Percentiles rank a stretch among this genome's conserved stretches.
Conservation (phyloP, 2,888 invertebrate genomes). For the Phrixothrix hirtus region DNA sequence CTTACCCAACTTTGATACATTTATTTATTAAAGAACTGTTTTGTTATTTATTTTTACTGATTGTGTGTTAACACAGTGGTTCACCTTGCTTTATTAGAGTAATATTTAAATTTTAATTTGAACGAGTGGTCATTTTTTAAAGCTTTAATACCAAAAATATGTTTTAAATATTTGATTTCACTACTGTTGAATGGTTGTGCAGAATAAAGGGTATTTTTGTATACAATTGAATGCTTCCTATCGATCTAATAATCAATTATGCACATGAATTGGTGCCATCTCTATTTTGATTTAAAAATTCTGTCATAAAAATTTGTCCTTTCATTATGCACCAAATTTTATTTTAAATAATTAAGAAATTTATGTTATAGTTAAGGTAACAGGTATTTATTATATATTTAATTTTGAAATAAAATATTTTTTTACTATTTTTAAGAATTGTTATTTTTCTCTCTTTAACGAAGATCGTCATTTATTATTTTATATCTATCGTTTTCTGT, state of each 20-base stretch:
- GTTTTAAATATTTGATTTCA: background rate
- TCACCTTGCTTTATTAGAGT: background rate
- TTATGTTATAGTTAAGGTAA: background rate
- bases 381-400: background rate
- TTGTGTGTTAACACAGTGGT: background rate
- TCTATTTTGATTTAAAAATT: too few relatives aligned
- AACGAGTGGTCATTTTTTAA: too few relatives aligned
- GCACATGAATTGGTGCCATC: too few relatives aligned
- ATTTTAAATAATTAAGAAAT: background rate
- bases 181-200: background rate
- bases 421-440: background rate
- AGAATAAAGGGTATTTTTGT: background rate
- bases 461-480: background rate
- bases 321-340: too few relatives aligned
- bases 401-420: background rate
- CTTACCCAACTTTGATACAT: too few relatives aligned
- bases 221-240: background rate
- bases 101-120: background rate
- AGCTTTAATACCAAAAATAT: background rate
- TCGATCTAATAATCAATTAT: background rate
- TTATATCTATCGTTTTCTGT: background rate
- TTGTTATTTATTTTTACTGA: background rate
- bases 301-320: too few relatives aligned
- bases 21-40: background rate
- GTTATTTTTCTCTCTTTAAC: background rate